These are phyloP conservation scores for Anableps anableps DNA, from an alignment of 2,797 vertebrate genomes.

Conservation along the genomic window DNA sequence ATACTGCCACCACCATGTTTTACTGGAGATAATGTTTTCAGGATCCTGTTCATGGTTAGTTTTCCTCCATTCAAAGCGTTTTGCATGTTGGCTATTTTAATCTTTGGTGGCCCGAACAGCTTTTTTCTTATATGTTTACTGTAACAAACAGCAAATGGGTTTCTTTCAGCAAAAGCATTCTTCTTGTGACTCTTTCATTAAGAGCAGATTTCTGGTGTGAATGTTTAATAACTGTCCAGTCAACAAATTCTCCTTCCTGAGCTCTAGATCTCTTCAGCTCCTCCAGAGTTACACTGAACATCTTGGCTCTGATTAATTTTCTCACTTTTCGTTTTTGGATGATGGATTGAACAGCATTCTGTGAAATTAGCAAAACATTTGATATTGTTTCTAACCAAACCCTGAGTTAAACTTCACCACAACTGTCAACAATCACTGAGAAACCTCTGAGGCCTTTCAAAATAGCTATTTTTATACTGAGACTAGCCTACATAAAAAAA, in stretches of 20 bases:
- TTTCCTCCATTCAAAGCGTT: not conserved
- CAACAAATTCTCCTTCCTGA: not conserved
- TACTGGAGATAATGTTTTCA: not conserved
- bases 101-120: not conserved
- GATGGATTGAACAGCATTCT: not conserved
- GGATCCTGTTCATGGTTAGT: not conserved
- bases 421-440: not conserved
- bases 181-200: not conserved
- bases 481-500: too few relatives aligned
- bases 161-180: not conserved
- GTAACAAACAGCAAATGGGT: not conserved
- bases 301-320: not conserved
- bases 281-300: not conserved
- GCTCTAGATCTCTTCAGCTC: not conserved
- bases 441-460: too few relatives aligned
- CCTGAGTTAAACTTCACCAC: not conserved
- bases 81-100: not conserved
- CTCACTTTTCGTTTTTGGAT: too few relatives aligned
- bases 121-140: not conserved
- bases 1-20: not conserved
- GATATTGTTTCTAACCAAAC: constrained; percentile 7
- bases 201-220: not conserved
- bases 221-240: not conserved
- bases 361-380: constrained; percentile 11
- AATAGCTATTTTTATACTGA: too few relatives aligned